Evolutionary conservation across 2,888 invertebrate species (phyloP), one percentile per base, ranked within the genome.

Genomic region (Orthosia gracilis): DNA sequence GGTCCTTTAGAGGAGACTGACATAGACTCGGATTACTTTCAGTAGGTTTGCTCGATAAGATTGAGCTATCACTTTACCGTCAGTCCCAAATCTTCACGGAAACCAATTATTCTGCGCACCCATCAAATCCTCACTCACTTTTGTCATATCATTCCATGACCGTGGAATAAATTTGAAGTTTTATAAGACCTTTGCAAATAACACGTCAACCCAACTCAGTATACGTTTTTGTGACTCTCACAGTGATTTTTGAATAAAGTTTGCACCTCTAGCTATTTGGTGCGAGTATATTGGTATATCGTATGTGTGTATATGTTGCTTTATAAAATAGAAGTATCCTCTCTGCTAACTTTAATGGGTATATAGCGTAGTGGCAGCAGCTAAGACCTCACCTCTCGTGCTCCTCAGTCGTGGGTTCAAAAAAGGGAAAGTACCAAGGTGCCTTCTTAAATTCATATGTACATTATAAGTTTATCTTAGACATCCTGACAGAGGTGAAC

Each of bases 171-270:
- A 64, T 70, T 62, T 72, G 64, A 78, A 80, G 76, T 84, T 86
- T 82, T 82, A 84, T 75, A 76, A 84, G 85, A 72, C 82, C 75
- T 76, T 78, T 73, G 64, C 82, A 87, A 87, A 87, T 87, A 82
- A 74, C 73, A 72, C 58, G 86, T 87, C 86, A 55, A 87, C 86
- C 86, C 84, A 77, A 63, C 82, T 86, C 86, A 72, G 62, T 40
- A 12, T 57, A 78, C 76, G 71, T 84, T 80, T 82, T 80, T 75
- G 73, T 74, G 75, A 67, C 62, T 75, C 69, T 62, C 72, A 47
- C 57, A 79, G 49, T 55, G 73, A 78, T 59, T 78, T 45, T 80
- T 65, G 26, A 72, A 23, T 75, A 49, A 64, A 47, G 47, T 59
- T 63, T 40, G 40, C 54, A 62, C 61, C 49, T 74, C 64, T 40